Evolutionary conservation across 2,888 invertebrate species (phyloP), one percentile per base, ranked within the genome.

Genomic region (Eulithis prunata): DNA sequence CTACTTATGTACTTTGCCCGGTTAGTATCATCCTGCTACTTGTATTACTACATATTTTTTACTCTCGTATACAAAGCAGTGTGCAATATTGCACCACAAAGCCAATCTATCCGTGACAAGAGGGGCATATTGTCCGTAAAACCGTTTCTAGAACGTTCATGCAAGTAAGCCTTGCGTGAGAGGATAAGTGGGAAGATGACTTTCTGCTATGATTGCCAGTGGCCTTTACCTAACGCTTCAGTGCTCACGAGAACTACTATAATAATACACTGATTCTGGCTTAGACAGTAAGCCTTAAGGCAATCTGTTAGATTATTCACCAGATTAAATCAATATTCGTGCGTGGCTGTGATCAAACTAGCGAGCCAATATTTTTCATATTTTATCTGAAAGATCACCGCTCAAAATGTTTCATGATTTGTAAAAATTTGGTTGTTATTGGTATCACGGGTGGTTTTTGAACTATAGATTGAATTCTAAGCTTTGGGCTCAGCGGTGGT

Each of bases 51-150:
- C 62, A 56, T 59, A 12, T 66, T 62, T 59, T 4, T 14, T 41
- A n/a, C 11, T 13, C 11, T 6, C 28, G 36, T 54, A 56, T 21
- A 51, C 64, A 68, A 64, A 61, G 62, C 41, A 60, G 38, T 38
- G 41, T 62, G 56, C 68, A 57, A 65, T 65, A 62, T 66, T 57
- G 64, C 55, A 57, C 59, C 62, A 54, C 58, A 68, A 71, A 65
- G 68, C 66, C 67, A 60, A 70, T 64, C 53, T 68, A 68, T 66
- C 58, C 51, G 54, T 53, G 68, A 63, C 66, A 68, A 69, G 69
- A 57, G 64, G 54, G 53, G 69, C 71, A 70, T 66, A 66, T 62
- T 65, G 65, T 58, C 66, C 62, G 45, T 28, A 57, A 13, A 57
- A 47, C 7, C 11, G 43, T 13, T 32, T 62, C 41, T 49, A 57